Conservation (phyloP, 1,140 invertebrate species). For the Danaus melanippus region DNA sequence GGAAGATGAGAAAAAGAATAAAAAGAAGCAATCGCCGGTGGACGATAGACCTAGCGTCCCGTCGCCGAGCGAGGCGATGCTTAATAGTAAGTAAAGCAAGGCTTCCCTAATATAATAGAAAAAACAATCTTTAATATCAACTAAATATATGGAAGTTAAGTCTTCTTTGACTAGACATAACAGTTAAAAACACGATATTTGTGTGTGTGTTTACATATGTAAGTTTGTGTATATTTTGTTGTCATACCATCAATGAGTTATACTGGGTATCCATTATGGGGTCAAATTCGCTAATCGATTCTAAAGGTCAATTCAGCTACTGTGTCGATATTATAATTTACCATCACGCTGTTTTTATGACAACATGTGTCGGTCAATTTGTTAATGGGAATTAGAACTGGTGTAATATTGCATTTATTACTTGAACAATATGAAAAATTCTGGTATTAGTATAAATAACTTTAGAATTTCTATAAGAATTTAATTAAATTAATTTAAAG, state of each 20-base stretch:
- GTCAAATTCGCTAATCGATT: constrained; percentile 25
- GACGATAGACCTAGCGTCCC: constrained; percentile 57
- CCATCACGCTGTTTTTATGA: too few relatives aligned
- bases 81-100: constrained; percentile 50
- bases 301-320: constrained; percentile 4
- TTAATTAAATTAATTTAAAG: too few relatives aligned
- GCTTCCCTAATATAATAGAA: too few relatives aligned
- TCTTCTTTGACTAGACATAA: not conserved
- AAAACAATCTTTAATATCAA: not conserved
- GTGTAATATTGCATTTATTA: too few relatives aligned
- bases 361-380: too few relatives aligned
- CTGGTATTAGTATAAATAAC: too few relatives aligned
- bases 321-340: too few relatives aligned
- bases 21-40: constrained; percentile 56
- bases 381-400: too few relatives aligned
- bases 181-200: not conserved
- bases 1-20: constrained; percentile 64
- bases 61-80: constrained; percentile 61
- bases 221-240: not conserved
- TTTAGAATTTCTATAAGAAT: too few relatives aligned
- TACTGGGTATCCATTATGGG: constrained; percentile 18
- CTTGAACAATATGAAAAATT: too few relatives aligned
- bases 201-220: too few relatives aligned
- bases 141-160: constrained; percentile 3
- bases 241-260: constrained; percentile 1